Evolutionary conservation across 2,888 invertebrate genomes (phyloP).

Genomic region (Noctua pronuba): DNA sequence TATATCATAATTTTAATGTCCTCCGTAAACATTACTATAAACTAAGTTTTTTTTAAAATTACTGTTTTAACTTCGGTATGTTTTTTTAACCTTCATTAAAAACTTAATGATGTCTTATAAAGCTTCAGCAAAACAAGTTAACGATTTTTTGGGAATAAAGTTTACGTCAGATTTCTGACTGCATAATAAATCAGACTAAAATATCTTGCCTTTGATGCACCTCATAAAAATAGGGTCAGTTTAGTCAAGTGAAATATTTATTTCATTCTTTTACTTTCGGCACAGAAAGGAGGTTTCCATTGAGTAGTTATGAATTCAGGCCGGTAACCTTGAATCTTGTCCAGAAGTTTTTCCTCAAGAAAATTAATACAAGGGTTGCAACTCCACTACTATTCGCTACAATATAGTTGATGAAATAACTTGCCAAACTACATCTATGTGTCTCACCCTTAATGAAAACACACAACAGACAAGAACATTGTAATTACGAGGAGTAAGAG

Average conservation of each 20-base stretch:
- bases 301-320: conserved; percentile 52
- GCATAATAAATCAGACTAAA: conserved; percentile 58
- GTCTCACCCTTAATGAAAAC: conserved; percentile 87
- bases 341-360: conserved; percentile 36
- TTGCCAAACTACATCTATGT: conserved; percentile 71
- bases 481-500: conserved; percentile 89
- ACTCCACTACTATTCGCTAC: conserved; percentile 42
- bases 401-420: conserved; percentile 60
- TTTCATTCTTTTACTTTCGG: conserved; percentile 45
- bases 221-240: conserved; percentile 65
- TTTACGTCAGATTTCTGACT: conserved; percentile 46
- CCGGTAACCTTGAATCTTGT: conserved; percentile 33
- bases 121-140: background rate
- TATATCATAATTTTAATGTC: too few species aligned
- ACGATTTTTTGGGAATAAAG: conserved; percentile 10
- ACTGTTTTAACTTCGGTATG: too few species aligned
- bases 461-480: conserved; percentile 89
- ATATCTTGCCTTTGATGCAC: conserved; percentile 38
- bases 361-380: conserved; percentile 39
- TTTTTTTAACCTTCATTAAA: background rate
- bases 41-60: background rate
- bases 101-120: background rate
- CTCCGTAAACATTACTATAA: background rate
- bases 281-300: conserved; percentile 20
- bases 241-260: conserved; percentile 61